A percentile compares a stretch with the other conserved stretches of the same genome.
Conservation (phyloP, 2,888 invertebrate genomes). For the Cephus sareptanus region DNA sequence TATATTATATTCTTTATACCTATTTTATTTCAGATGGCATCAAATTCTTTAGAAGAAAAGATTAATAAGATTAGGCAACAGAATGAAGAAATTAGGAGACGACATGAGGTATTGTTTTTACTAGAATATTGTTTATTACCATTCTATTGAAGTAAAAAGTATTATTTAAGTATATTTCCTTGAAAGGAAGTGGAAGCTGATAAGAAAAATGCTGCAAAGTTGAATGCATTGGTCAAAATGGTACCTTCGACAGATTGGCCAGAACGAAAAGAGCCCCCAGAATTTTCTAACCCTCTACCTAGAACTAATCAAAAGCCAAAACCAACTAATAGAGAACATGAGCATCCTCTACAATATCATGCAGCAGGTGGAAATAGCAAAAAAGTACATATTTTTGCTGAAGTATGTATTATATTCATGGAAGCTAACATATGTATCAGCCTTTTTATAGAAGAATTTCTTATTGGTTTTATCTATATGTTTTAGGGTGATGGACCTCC, state of each 20-base stretch:
- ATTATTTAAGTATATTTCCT: not conserved
- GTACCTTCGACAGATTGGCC: constrained; percentile 65
- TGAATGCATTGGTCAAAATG: constrained; percentile 63
- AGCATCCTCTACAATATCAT: constrained; percentile 48
- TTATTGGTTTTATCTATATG: constrained; percentile 17
- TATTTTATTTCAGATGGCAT: constrained; percentile 49
- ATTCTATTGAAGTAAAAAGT: not conserved
- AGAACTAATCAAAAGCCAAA: constrained; percentile 38
- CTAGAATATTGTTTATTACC: not conserved
- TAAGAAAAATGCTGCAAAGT: constrained; percentile 64
- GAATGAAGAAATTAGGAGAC: constrained; percentile 61
- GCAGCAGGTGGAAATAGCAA: constrained; percentile 48
- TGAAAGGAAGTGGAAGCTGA: constrained; percentile 65
- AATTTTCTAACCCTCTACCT: constrained; percentile 50
- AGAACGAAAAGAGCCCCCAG: constrained; percentile 58
- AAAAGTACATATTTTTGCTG: constrained; percentile 51
- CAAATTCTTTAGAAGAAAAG: constrained; percentile 55
- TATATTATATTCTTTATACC: not conserved
- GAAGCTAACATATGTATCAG: not conserved
- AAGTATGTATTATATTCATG: constrained; percentile 34
- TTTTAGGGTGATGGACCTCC: constrained; percentile 64
- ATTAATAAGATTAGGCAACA: constrained; percentile 59
- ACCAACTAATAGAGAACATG: constrained; percentile 28
- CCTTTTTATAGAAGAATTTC: not conserved
- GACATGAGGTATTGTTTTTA: constrained; percentile 49